Evolutionary conservation across 2,888 invertebrate species (phyloP), one percentile per base, ranked within the genome.

Genomic region (Eristalinus aeneus): DNA sequence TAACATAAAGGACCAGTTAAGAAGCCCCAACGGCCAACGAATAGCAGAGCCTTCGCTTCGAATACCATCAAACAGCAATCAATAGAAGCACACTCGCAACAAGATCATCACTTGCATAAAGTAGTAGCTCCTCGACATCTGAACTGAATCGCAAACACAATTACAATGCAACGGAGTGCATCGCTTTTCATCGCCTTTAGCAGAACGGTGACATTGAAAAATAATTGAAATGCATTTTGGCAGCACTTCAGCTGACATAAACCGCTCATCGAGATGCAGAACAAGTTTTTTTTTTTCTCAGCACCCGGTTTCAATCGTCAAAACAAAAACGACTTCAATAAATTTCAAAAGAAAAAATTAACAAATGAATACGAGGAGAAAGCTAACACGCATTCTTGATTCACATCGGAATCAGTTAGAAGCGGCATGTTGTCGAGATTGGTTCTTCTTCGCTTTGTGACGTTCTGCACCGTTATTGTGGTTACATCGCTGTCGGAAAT

Each of bases 201-300:
- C 27, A n/a, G n/a, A n/a, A n/a, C 54, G 58, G 20, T 65, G 71
- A 60, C 73, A 23, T 68, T 74, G 79, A 58, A 75, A 32, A 3
- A 61, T 53, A 54, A 61, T 27, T 23, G 8, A 1, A n/a, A 2
- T 16, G n/a, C 39, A 79, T 11, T 31, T 32, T 54, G 63, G 34
- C 54, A 67, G 53, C 31, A 16, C 64, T 34, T 46, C n/a, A 36
- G 60, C 36, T 46, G 12, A 9, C 1, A 61, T 72, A 31, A 73
- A 69, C 36, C 36, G 56, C 69, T 65, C 60, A 74, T 78, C 53
- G n/a, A n/a, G 61, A 77, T 68, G 68, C 46, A 20, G 78, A 73
- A 68, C 82, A 78, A 56, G 82, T 72, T 77, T 60, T 65, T 11
- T 22, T 53, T 72, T 77, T 60, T 65, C 11, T 22, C 58, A 34